Conservation (phyloP, 2,888 invertebrate species). For the Phengaris arion region DNA sequence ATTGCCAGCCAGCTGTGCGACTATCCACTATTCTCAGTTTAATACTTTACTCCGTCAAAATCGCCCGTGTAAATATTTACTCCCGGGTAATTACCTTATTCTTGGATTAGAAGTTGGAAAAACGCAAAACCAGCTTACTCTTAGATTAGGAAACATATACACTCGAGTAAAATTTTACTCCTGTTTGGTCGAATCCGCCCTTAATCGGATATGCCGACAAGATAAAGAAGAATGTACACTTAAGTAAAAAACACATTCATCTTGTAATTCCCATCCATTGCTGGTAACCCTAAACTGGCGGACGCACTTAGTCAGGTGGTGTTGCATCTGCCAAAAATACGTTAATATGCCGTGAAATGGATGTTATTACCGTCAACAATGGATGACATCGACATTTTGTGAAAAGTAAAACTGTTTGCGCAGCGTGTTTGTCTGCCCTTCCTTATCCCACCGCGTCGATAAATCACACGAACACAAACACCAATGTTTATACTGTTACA, state of each 20-base stretch:
- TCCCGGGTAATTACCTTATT: no score
- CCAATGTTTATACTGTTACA: conserved; percentile 46
- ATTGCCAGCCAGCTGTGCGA: no score
- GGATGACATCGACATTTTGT: conserved; percentile 29
- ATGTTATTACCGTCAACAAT: conserved; percentile 32
- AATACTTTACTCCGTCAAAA: no score
- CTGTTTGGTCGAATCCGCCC: no score
- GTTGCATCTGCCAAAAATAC: conserved; percentile 20
- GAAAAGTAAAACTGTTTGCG: conserved; percentile 44
- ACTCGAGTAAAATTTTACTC: no score
- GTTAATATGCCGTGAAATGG: conserved; percentile 27
- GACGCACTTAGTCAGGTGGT: conserved; percentile 13
- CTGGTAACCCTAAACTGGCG: conserved; percentile 13
- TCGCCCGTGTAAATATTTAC: no score
- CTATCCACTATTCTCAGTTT: no score
- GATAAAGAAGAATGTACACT: no score
- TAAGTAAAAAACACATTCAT: no score
- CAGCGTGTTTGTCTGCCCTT: conserved; percentile 48
- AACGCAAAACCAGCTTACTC: no score
- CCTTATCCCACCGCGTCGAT: conserved; percentile 63
- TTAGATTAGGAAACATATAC: no score
- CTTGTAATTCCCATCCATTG: neutral
- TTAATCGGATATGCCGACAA: neutral
- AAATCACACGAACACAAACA: conserved; percentile 72
- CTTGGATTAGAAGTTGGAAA: no score